Percentiles rank a stretch among this genome's conserved stretches.
phyloP scores from a whole-genome alignment of 2,888 invertebrate genomes.

The Norana najaformis region DNA sequence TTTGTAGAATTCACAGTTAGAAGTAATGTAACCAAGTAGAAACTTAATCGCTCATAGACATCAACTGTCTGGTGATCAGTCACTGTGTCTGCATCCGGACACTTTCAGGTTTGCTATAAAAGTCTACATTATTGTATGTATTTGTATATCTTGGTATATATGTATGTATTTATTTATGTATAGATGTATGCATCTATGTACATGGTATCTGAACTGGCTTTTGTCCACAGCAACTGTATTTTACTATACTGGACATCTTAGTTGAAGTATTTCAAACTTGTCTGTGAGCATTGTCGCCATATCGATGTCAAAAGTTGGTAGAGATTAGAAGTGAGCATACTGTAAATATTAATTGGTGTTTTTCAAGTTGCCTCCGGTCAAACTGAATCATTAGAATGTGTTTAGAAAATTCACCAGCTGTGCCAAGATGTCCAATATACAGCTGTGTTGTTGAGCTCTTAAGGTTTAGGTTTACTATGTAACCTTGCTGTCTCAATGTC shows the following conservation, averaged over 20 bases:
- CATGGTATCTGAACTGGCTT: neutral
- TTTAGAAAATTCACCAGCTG: neutral
- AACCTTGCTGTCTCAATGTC: no score
- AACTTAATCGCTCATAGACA: neutral
- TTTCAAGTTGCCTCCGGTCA: neutral
- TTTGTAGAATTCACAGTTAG: neutral
- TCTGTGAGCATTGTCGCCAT: neutral
- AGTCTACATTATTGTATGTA: neutral
- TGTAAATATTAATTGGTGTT: neutral
- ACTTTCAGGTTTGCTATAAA: neutral
- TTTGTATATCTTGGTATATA: slow-evolving; percentile 21
- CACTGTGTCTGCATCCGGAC: no score
- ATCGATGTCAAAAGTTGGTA: neutral
- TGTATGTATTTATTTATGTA: slow-evolving; percentile 32
- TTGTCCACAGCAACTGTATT: neutral
- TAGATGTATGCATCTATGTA: slow-evolving; percentile 20
- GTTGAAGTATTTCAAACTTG: no score
- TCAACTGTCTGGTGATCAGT: neutral
- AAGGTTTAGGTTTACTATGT: no score
- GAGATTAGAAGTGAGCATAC: neutral
- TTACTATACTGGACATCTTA: neutral
- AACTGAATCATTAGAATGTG: neutral
- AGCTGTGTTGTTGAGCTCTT: no score
- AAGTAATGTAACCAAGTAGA: neutral
- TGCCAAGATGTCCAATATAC: no score